Evolutionary conservation across 2,797 vertebrate genomes (phyloP), one percentile per base, ranked within the genome.

Genomic region (Bovichtus variegatus): DNA sequence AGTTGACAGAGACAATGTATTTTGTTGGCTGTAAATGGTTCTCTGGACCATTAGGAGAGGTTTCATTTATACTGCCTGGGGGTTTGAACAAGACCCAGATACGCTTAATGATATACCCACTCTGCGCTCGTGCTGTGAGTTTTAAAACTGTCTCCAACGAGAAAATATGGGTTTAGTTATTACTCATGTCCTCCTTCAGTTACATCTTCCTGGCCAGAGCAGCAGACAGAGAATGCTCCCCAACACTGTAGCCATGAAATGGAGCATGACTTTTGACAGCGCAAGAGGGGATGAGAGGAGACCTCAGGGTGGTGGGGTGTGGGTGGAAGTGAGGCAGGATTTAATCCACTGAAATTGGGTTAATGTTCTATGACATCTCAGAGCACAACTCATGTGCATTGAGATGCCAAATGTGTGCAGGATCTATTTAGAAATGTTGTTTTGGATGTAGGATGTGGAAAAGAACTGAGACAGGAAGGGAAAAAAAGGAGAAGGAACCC

Each of bases 11-110:
- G 75, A 82, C 79, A 82, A 80, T 90, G 79, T 72, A 86, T 90
- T 68, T 85, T 89, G 88, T 81, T 83, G 80, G 80, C 87, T 74
- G 78, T 71, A 88, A 91, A 90, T 88, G 85, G 84, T 84, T 88
- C 79, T 81, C 29, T 84, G 76, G 68, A 75, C 84, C 88, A 92
- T 93, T 91, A 90, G 86, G 86, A 83, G 76, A 84, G 81, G 81
- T 86, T 91, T 92, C 88, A 89, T 89, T 87, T 88, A 76, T 90
- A 76, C 71, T 83, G 85, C 89, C 90, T 74, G 57, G 73, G 77
- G 91, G 82, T 87, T 88, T 89, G 72, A 81, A 77, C 75, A 84
- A 79, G 90, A 88, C 83, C 88, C 75, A 92, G 87, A 91, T 86
- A 86, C 21, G 15, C 84, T 82, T 87, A 91, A 93, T 86, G 88